These are phyloP conservation scores for Microplitis manilae DNA, from an alignment of 2,888 invertebrate species.

Conservation along the genomic window DNA sequence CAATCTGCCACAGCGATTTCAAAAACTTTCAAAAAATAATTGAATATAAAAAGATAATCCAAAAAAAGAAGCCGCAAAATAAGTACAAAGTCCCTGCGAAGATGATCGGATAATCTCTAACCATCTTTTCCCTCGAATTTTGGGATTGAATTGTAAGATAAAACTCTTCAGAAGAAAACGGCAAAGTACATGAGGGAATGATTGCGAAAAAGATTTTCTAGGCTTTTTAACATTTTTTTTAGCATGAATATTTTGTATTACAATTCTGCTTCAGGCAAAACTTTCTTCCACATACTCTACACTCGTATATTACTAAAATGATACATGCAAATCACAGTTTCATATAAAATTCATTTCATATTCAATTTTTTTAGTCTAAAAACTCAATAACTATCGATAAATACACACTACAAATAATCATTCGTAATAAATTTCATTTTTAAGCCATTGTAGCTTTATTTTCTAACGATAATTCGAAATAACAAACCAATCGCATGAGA, in stretches of 20 bases:
- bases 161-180: neutral
- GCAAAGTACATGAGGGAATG: neutral
- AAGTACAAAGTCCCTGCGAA: neutral
- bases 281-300: neutral
- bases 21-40: too few relatives aligned
- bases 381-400: neutral
- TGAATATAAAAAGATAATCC: neutral
- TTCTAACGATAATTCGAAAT: neutral
- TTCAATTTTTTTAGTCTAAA: neutral
- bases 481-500: neutral
- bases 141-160: neutral
- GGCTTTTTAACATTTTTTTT: neutral
- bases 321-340: neutral
- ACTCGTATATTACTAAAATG: neutral
- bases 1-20: too few relatives aligned
- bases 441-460: neutral
- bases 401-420: neutral
- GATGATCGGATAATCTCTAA: neutral
- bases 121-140: neutral
- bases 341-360: neutral
- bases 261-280: neutral
- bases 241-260: neutral
- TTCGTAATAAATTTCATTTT: neutral
- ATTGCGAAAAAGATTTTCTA: slow-evolving; percentile 7
- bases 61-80: neutral